A percentile compares a stretch with the other conserved stretches of the same genome.
Evolutionary conservation across 2,797 vertebrate species (phyloP).

Genomic region (Myoxocephalus aenaeus): DNA sequence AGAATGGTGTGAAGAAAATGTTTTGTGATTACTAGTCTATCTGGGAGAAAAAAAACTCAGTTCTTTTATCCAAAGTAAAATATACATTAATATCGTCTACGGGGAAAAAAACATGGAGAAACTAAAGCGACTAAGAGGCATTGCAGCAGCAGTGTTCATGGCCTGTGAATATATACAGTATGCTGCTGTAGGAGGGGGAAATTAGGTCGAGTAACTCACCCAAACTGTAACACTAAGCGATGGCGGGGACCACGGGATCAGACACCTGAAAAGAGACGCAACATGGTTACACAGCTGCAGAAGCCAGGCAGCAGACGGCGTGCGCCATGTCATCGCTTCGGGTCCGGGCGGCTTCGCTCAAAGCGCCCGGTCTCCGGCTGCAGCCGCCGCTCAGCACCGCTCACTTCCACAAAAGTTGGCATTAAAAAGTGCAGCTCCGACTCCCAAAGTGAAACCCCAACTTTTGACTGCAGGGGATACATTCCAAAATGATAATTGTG

Average conservation of each 20-base stretch:
- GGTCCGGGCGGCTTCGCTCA: not conserved
- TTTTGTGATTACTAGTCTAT: not conserved
- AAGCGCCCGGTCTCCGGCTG: constrained; percentile 15
- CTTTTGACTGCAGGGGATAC: constrained; percentile 81
- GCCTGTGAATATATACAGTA: not conserved
- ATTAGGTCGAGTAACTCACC: constrained; percentile 66
- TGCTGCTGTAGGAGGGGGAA: not conserved
- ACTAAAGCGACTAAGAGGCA: not conserved
- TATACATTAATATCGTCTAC: not conserved
- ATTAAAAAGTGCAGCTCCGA: constrained; percentile 61
- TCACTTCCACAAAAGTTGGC: constrained; percentile 73
- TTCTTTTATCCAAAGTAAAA: not conserved
- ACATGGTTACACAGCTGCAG: not conserved
- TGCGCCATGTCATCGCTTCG: constrained; percentile 1
- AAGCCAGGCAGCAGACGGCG: not conserved
- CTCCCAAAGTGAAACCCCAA: constrained; percentile 73
- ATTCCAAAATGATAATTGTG: constrained; percentile 79
- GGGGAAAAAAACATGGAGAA: not conserved
- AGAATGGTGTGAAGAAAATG: not conserved
- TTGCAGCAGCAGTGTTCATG: not conserved
- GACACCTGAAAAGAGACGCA: constrained; percentile 62
- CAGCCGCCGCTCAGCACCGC: constrained; percentile 43
- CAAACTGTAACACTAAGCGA: constrained; percentile 35
- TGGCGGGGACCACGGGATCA: constrained; percentile 52
- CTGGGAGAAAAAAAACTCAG: not conserved